phyloP scores from a whole-genome alignment of 2,113 vertebrate species.

The Calyptomena viridis region DNA sequence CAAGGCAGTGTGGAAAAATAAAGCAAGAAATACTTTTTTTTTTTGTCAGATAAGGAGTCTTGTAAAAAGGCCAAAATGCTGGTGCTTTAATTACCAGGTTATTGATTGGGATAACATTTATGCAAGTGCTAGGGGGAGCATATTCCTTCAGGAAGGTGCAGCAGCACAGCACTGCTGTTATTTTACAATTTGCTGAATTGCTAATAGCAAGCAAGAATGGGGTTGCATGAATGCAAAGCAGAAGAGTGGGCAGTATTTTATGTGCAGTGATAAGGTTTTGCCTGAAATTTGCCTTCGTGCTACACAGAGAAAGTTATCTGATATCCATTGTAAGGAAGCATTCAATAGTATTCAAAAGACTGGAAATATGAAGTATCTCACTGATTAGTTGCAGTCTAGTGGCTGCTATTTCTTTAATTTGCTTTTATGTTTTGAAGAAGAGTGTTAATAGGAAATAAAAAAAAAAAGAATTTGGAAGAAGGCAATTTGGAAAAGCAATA shows the following conservation, averaged over 20 bases:
- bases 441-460: not conserved
- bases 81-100: constrained; percentile 44
- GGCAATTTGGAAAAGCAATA: not conserved
- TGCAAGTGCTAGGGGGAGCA: not conserved
- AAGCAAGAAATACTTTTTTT: not conserved
- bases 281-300: not conserved
- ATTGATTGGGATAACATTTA: constrained; percentile 63
- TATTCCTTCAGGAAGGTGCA: constrained; percentile 4
- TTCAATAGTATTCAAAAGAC: not conserved
- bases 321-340: not conserved
- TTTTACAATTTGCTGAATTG: constrained; percentile 25
- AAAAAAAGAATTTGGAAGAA: not conserved
- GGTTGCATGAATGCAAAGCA: not conserved
- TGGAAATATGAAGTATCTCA: not conserved
- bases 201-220: not conserved
- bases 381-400: not conserved
- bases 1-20: not conserved
- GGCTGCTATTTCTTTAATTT: not conserved
- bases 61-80: not conserved
- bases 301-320: not conserved
- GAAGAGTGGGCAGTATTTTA: not conserved
- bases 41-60: not conserved
- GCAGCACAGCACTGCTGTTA: not conserved
- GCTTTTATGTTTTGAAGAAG: not conserved
- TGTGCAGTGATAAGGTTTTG: not conserved